Conservation (phyloP, 2,797 vertebrate genomes). For the Hypotaenidia okinawae region DNA sequence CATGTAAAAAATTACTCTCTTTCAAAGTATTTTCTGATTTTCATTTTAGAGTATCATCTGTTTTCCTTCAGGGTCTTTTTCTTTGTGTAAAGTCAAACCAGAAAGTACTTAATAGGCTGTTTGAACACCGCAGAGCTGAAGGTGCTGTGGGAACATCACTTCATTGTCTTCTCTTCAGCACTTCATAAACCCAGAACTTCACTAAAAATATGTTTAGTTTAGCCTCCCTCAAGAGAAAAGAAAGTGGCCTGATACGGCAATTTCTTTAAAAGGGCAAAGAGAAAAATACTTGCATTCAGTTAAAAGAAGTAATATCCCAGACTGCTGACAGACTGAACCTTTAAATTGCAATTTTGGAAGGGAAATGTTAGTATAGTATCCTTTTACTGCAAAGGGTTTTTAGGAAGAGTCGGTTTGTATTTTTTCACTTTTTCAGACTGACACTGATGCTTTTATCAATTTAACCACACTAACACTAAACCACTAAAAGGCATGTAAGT, state of each 20-base stretch:
- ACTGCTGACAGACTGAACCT: not conserved
- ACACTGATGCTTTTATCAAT: conserved; percentile 31
- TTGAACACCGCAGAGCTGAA: not conserved
- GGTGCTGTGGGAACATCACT: not conserved
- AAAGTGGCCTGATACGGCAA: not conserved
- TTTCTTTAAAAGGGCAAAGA: not conserved
- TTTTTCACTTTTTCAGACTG: conserved; percentile 28
- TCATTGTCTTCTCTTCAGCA: not conserved
- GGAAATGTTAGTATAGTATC: not conserved
- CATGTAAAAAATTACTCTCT: not conserved
- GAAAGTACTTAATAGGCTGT: not conserved
- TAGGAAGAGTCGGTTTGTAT: not conserved
- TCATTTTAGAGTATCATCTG: not conserved
- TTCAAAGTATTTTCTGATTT: not conserved
- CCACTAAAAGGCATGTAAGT: not conserved
- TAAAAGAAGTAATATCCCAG: not conserved
- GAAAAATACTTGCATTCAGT: not conserved
- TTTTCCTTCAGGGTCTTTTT: not conserved
- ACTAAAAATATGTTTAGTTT: not conserved
- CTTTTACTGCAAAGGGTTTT: not conserved
- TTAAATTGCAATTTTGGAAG: not conserved
- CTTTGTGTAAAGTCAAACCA: not conserved
- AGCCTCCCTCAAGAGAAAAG: not conserved
- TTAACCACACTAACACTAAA: conserved; percentile 39
- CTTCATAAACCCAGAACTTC: not conserved